Evolutionary conservation across 1,140 invertebrate genomes (phyloP).

Genomic region (Dendroctonus valens): DNA sequence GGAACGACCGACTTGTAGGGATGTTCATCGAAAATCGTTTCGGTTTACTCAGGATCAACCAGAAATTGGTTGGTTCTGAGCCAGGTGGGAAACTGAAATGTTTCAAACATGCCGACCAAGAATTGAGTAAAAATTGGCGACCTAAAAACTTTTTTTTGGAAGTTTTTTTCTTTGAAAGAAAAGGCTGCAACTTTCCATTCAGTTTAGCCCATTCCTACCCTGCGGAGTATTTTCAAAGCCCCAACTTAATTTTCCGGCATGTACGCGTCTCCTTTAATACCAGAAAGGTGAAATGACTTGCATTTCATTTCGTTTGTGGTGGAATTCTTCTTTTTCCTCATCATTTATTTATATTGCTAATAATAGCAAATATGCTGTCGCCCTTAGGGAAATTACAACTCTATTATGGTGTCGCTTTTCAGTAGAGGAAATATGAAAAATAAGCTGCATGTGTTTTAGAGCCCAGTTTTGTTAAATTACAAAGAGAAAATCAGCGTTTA

Average conservation of each 20-base stretch:
- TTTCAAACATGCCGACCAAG: too few species aligned
- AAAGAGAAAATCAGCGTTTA: too few species aligned
- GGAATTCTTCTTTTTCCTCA: constrained; percentile 14
- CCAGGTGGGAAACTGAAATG: too few species aligned
- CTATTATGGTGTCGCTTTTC: constrained; percentile 11
- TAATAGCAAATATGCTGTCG: constrained; percentile 15
- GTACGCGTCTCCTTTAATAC: constrained; percentile 17
- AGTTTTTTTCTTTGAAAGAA: too few species aligned
- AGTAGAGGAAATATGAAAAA: constrained; percentile 3
- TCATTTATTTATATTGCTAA: constrained; percentile 28
- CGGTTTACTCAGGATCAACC: too few species aligned
- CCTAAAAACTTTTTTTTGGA: too few species aligned
- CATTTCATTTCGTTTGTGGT: constrained; percentile 24
- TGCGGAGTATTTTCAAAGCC: constrained; percentile 6
- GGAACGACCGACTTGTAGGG: too few species aligned
- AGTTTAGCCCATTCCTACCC: constrained; percentile 8
- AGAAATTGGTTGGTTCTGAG: too few species aligned
- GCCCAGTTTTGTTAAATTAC: too few species aligned
- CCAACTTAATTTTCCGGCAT: constrained; percentile 29
- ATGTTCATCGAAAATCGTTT: too few species aligned
- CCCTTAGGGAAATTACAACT: constrained; percentile 24
- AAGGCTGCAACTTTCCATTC: too few species aligned
- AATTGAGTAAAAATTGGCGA: too few species aligned
- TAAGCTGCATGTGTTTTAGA: constrained; percentile 1
- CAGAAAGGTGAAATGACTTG: constrained; percentile 27